Evolutionary conservation across 1,140 invertebrate genomes (phyloP).

Genomic region (Meloidogyne floridensis): DNA sequence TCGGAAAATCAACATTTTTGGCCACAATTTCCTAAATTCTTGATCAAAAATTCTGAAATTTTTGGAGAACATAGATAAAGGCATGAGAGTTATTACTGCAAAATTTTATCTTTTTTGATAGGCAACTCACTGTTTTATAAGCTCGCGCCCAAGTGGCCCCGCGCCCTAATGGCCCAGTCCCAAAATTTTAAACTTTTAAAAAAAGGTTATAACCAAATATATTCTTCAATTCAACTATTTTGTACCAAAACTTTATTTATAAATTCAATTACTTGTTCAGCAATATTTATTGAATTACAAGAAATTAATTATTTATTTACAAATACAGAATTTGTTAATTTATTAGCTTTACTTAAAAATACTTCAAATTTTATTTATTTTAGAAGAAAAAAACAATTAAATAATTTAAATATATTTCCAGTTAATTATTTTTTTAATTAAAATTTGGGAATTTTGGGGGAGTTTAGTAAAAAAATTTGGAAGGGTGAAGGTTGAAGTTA

Average conservation of each 20-base stretch:
- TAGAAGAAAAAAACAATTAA: background rate
- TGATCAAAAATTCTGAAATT: too few species aligned
- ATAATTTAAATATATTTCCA: slow-evolving; percentile 7
- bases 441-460: too few species aligned
- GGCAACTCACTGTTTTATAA: too few species aligned
- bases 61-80: too few species aligned
- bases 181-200: too few species aligned
- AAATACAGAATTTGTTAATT: slow-evolving; percentile 23
- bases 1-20: too few species aligned
- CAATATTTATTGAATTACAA: slow-evolving; percentile 34
- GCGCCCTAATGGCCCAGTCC: too few species aligned
- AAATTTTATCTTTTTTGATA: too few species aligned
- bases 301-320: slow-evolving; percentile 27
- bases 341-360: slow-evolving; percentile 30
- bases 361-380: slow-evolving; percentile 31
- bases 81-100: too few species aligned
- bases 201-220: slow-evolving; percentile 17
- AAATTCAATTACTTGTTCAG: slow-evolving; percentile 14
- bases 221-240: slow-evolving; percentile 3
- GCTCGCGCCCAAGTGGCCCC: too few species aligned
- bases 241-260: slow-evolving; percentile 29
- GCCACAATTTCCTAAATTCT: too few species aligned
- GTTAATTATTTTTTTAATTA: background rate
- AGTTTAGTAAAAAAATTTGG: background rate
- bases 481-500: too few species aligned